A percentile compares a stretch with the other conserved stretches of the same genome.
phyloP scores from a whole-genome alignment of 2,113 vertebrate species.

The Caloenas nicobarica region DNA sequence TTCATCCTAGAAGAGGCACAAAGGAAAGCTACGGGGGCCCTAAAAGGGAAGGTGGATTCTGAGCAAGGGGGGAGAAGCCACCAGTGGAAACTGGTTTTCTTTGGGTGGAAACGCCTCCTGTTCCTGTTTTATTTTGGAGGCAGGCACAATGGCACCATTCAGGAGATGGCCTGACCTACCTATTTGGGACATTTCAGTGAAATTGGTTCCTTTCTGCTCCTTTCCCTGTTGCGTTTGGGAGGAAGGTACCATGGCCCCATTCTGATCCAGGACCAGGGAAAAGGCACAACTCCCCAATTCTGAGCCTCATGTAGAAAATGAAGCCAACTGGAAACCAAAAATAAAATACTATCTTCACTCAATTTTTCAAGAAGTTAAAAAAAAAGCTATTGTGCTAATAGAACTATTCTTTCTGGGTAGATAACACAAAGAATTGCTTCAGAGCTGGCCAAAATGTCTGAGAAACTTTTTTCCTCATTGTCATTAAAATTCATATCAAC shows the following conservation, averaged over 20 bases:
- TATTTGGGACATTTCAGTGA: neutral
- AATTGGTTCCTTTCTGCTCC: neutral
- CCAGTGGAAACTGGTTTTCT: constrained; percentile 29
- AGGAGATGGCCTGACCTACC: neutral
- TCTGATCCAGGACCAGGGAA: neutral
- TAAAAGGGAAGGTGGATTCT: constrained; percentile 26
- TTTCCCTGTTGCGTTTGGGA: neutral
- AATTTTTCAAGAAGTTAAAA: neutral
- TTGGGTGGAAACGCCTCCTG: neutral
- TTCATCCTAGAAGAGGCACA: constrained; percentile 57
- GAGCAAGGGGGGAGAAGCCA: neutral
- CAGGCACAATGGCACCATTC: constrained; percentile 2
- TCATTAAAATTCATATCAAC: constrained; percentile 46
- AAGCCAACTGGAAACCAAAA: constrained; percentile 1
- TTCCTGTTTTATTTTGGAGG: neutral
- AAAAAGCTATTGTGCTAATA: neutral
- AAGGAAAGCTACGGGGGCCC: constrained; percentile 39
- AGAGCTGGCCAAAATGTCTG: constrained; percentile 18
- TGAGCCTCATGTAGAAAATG: neutral
- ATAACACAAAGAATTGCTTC: constrained; percentile 52
- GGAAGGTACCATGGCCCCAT: neutral
- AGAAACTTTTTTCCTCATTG: neutral
- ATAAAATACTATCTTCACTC: constrained; percentile 14
- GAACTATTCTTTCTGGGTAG: constrained; percentile 24
- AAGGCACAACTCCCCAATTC: neutral